A percentile compares a stretch with the other conserved stretches of the same genome.
phyloP scores from a whole-genome alignment of 2,888 invertebrate genomes.

The Ophion slaviceki region DNA sequence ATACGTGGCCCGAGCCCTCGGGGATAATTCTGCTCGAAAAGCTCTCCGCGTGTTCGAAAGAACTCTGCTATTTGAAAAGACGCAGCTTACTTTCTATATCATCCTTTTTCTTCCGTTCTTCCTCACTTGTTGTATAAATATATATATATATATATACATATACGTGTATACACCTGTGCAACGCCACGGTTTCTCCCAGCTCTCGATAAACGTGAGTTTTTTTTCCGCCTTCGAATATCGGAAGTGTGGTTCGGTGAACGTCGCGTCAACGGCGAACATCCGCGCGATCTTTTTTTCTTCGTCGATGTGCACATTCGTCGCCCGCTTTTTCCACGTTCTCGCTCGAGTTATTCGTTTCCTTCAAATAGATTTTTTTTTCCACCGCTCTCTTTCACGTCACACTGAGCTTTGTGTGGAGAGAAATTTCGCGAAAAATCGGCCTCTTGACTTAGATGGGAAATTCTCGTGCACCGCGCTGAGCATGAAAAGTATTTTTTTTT shows the following conservation, averaged over 20 bases:
- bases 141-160: too few relatives aligned
- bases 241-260: conserved; percentile 52
- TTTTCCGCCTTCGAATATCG: conserved; percentile 41
- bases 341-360: conserved; percentile 40
- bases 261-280: conserved; percentile 45
- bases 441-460: conserved; percentile 42
- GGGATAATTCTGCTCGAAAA: conserved; percentile 39
- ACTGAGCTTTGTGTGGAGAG: conserved; percentile 35
- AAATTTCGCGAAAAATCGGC: conserved; percentile 49
- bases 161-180: neutral
- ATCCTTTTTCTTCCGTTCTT: neutral
- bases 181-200: conserved; percentile 16
- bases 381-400: conserved; percentile 19
- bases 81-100: conserved; percentile 18
- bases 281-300: conserved; percentile 30
- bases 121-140: conserved; percentile 6
- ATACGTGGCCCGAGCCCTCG: conserved; percentile 20
- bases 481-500: conserved; percentile 18
- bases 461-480: conserved; percentile 5
- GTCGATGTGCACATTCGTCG: conserved; percentile 42
- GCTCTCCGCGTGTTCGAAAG: conserved; percentile 18
- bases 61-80: neutral
- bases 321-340: conserved; percentile 25
- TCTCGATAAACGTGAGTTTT: conserved; percentile 27
- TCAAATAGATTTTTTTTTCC: conserved; percentile 10